Conservation (phyloP, 2,113 vertebrate genomes). For the Sapayoa aenigma region DNA sequence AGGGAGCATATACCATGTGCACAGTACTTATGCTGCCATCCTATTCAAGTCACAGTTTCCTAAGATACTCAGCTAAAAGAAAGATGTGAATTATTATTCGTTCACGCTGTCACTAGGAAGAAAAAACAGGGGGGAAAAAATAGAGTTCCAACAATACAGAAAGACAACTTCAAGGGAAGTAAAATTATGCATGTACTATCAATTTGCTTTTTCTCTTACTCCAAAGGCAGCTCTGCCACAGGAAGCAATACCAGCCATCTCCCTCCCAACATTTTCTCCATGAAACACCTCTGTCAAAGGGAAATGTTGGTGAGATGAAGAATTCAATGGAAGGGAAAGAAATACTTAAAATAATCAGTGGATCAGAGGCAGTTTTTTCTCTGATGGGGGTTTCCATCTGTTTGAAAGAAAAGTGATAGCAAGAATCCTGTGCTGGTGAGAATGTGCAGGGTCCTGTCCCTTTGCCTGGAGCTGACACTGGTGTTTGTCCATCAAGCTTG, state of each 20-base stretch:
- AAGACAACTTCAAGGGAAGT: not conserved
- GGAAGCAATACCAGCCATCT: not conserved
- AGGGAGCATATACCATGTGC: not conserved
- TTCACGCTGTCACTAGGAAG: not conserved
- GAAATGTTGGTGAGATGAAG: not conserved
- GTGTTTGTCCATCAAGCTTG: accelerated
- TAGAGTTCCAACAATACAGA: not conserved
- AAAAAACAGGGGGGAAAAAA: not conserved
- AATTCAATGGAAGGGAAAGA: not conserved
- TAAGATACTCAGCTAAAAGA: not conserved
- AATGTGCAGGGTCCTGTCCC: accelerated
- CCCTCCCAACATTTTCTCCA: not conserved
- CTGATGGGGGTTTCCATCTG: not conserved
- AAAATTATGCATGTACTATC: not conserved
- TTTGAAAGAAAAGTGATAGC: not conserved
- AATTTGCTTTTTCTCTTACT: not conserved
- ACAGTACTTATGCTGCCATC: not conserved
- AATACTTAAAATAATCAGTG: not conserved
- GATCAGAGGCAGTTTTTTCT: not conserved
- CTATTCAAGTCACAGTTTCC: not conserved
- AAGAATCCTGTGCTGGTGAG: not conserved
- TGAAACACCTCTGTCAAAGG: not conserved
- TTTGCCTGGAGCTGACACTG: not conserved
- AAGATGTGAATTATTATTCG: not conserved
- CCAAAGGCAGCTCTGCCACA: not conserved